phyloP scores from a whole-genome alignment of 2,797 vertebrate species.

The Vespertilio murinus region DNA sequence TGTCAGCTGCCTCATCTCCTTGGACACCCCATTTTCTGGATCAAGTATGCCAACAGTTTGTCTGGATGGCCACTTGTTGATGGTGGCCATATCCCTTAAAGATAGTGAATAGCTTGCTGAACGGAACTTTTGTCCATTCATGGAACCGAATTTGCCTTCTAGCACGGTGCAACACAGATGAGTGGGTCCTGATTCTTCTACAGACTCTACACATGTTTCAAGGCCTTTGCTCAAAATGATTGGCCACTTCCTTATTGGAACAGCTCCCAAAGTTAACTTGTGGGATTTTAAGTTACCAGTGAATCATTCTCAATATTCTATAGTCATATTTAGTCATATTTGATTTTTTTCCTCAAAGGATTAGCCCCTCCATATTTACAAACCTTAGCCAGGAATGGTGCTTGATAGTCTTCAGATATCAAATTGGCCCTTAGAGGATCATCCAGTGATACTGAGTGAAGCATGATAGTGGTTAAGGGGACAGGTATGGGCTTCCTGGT shows the following conservation, averaged over 20 bases:
- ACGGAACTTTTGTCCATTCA: background rate
- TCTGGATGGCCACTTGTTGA: background rate
- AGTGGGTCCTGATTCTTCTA: background rate
- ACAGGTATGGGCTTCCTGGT: background rate
- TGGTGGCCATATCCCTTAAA: background rate
- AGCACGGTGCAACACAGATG: background rate
- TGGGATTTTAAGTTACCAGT: background rate
- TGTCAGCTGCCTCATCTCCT: background rate
- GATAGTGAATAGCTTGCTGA: background rate
- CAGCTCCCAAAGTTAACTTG: conserved; percentile 25
- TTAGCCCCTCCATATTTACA: background rate
- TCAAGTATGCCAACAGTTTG: background rate
- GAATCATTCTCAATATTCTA: background rate
- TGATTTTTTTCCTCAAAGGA: background rate
- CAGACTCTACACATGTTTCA: background rate
- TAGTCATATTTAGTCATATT: conserved; percentile 3
- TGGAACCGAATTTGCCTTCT: background rate
- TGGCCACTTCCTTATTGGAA: background rate
- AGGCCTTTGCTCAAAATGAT: background rate
- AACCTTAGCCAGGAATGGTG: background rate
- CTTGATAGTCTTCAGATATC: background rate
- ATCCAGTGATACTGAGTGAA: background rate
- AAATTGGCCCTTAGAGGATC: background rate
- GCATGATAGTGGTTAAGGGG: background rate
- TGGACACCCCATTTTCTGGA: background rate